Percentiles rank a stretch among this genome's conserved stretches.
phyloP scores from a whole-genome alignment of 2,113 vertebrate species.

The Theropithecus gelada region DNA sequence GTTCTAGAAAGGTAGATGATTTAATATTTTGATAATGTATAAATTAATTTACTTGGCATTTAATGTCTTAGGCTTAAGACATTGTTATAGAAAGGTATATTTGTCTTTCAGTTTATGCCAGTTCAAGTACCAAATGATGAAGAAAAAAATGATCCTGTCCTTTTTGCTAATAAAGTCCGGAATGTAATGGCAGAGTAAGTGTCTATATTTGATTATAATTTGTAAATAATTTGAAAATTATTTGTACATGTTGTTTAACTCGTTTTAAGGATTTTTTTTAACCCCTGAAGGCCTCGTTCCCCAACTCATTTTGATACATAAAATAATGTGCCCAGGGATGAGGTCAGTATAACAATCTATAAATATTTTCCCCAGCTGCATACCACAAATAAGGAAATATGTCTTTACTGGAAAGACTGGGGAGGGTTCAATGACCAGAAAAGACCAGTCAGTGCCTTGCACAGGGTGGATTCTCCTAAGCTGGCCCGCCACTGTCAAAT shows the following conservation, averaged over 20 bases:
- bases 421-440: not conserved
- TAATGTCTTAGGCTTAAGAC: not conserved
- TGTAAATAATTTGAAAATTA: not conserved
- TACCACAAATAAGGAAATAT: not conserved
- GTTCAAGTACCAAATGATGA: conserved; percentile 91
- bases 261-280: not conserved
- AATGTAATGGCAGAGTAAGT: conserved; percentile 93
- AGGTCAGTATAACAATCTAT: not conserved
- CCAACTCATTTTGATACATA: not conserved
- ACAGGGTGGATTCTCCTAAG: not conserved
- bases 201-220: not conserved
- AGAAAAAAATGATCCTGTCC: conserved; percentile 89
- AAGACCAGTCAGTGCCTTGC: not conserved
- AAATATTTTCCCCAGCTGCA: not conserved
- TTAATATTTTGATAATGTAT: not conserved
- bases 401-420: not conserved
- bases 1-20: not conserved
- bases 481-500: not conserved
- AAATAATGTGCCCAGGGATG: not conserved
- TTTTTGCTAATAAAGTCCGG: conserved; percentile 92
- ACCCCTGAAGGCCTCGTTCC: not conserved
- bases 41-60: not conserved
- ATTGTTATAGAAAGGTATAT: not conserved
- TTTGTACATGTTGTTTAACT: not conserved
- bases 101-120: conserved; percentile 92